A percentile compares a stretch with the other conserved stretches of the same genome.
These are phyloP conservation scores for Mantis religiosa DNA, from an alignment of 2,888 invertebrate species.

Conservation along the genomic window DNA sequence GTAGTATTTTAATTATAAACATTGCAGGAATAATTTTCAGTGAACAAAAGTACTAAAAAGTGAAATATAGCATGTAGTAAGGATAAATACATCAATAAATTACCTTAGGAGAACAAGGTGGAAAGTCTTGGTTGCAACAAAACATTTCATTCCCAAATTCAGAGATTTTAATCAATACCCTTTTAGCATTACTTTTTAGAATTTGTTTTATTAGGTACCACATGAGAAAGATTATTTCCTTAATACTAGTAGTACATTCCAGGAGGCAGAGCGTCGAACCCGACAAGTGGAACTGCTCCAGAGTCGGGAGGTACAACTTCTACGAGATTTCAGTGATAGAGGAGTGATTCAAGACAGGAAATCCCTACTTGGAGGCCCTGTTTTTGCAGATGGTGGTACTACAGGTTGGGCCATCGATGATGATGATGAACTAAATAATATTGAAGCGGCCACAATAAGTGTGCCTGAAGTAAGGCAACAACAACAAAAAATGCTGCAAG, in stretches of 20 bases:
- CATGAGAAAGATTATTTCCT: not conserved
- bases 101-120: no score
- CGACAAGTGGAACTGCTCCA: slow-evolving; percentile 58
- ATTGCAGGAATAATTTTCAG: no score
- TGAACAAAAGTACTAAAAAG: no score
- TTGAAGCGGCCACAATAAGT: slow-evolving; percentile 35
- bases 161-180: no score
- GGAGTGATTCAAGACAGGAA: slow-evolving; percentile 31
- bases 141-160: no score
- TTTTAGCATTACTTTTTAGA: no score
- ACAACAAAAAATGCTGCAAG: slow-evolving; percentile 57
- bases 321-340: slow-evolving; percentile 48
- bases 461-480: slow-evolving; percentile 52
- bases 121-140: no score
- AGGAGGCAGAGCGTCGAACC: slow-evolving; percentile 59
- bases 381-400: slow-evolving; percentile 47
- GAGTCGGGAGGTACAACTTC: slow-evolving; percentile 56
- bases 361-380: slow-evolving; percentile 25
- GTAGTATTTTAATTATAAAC: no score
- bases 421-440: slow-evolving; percentile 40
- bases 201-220: no score
- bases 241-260: slow-evolving; percentile 31
- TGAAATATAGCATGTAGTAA: no score
- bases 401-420: slow-evolving; percentile 48
- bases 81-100: no score